Evolutionary conservation across 2,888 invertebrate genomes (phyloP), one percentile per base, ranked within the genome.

Genomic region (Urechis unicinctus): DNA sequence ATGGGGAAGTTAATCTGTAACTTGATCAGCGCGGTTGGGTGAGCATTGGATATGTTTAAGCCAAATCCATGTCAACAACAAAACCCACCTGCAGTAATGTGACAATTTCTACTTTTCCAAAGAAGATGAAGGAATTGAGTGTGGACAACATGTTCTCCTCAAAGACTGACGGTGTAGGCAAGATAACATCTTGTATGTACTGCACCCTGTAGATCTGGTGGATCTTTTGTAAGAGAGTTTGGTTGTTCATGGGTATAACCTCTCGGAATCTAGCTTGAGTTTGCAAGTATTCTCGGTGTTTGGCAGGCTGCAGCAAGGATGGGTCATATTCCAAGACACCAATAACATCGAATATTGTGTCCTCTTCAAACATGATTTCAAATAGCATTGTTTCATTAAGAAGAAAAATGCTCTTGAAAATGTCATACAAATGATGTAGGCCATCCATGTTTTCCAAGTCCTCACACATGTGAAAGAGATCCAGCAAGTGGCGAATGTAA

Each of bases 131-230:
- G 83, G 95, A 96, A 77, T 91, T 92, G 72, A 99, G 83, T 59
- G 95, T 93, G 72, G 94, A 95, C 64, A 98, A 84, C 86, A 97
- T 88, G 79, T 97, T 98, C 80, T 99, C 99, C 78, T 99, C 99
- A 80, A 97, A 98, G 69, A 99, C 91, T 66, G 95, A 95, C 13
- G 98, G 97, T 50, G 97, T 93, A 26, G 98, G 98, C 75, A 99
- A 83, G 70, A 98, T 97, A 70, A 97, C 95, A 81, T 99, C 98
- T 68, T 84, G 81, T 72, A 98, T 96, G 81, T 99, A 99, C 82
- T 99, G 98, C 73, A 98, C 96, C 79, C 97, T 86, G 81, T 96
- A 98, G 55, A 97, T 98, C 82, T 98, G 97, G 81, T 99, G 98
- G 69, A 99, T 99, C 84, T 98, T 99, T 55, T 92, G 89, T 68